These are phyloP conservation scores for Ruditapes philippinarum DNA, from an alignment of 1,140 invertebrate species.

Conservation along the genomic window DNA sequence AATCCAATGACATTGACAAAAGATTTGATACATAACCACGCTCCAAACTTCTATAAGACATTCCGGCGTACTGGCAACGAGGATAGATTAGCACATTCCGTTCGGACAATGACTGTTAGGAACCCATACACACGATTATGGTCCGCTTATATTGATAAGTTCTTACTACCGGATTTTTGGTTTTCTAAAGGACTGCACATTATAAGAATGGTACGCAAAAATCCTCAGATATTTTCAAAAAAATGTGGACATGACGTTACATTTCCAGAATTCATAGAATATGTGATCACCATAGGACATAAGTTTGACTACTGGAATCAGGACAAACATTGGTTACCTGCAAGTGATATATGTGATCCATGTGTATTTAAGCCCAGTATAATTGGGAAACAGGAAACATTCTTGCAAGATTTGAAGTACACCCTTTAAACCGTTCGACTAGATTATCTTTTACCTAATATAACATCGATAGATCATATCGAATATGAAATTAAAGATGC, in stretches of 20 bases:
- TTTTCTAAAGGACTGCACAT: conserved; percentile 56
- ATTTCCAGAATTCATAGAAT: conserved; percentile 68
- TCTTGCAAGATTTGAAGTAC: conserved; percentile 56
- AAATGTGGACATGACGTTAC: conserved; percentile 71
- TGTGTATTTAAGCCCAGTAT: conserved; percentile 68
- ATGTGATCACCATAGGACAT: conserved; percentile 52
- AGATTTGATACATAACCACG: conserved; percentile 3
- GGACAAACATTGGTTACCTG: conserved; percentile 77
- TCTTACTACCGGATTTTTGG: conserved; percentile 73
- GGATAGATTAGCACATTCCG: conserved; percentile 6
- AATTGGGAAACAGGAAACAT: conserved; percentile 74
- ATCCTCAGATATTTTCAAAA: background rate
- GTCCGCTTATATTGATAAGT: conserved; percentile 74
- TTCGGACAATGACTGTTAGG: conserved; percentile 64
- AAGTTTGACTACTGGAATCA: background rate
- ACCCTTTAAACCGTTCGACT: conserved; percentile 65
- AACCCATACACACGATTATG: conserved; percentile 71
- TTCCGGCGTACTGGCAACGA: background rate
- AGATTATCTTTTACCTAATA: conserved; percentile 46
- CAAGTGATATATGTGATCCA: conserved; percentile 72
- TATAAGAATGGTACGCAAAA: conserved; percentile 35
- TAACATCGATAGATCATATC: conserved; percentile 34
- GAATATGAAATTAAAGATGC: conserved; percentile 67
- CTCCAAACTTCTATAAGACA: background rate
- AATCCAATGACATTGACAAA: background rate